Conservation (phyloP, 1,140 invertebrate species). For the Drosophila quadrilineata region DNA sequence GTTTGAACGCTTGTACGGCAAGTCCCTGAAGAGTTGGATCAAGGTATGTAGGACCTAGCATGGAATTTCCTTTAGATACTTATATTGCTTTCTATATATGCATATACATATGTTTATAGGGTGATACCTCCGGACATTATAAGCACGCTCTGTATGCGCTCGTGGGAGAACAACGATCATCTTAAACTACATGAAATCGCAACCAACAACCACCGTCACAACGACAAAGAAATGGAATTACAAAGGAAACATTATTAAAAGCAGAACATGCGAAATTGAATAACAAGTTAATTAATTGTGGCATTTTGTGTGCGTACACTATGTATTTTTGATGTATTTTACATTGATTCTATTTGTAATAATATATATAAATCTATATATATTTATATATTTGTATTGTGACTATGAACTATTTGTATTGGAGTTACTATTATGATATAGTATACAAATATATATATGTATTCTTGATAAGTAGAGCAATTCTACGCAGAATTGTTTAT, state of each 20-base stretch:
- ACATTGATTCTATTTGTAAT: no score
- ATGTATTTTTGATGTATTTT: conserved; percentile 28
- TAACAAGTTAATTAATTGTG: no score
- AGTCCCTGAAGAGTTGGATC: conserved; percentile 90
- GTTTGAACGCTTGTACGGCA: conserved; percentile 90
- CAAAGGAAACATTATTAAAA: conserved; percentile 1
- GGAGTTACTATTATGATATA: no score
- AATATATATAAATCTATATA: conserved; percentile 1
- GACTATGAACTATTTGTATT: conserved; percentile 21
- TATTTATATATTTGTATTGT: conserved; percentile 14
- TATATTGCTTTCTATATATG: neutral
- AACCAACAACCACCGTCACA: neutral
- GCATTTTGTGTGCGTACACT: no score
- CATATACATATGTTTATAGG: conserved; percentile 32
- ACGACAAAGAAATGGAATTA: neutral
- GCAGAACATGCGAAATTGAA: no score
- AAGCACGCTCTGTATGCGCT: conserved; percentile 80
- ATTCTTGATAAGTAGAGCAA: conserved; percentile 11
- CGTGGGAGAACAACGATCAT: conserved; percentile 78
- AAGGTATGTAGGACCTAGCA: conserved; percentile 83
- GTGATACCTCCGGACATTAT: conserved; percentile 80
- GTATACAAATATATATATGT: no score
- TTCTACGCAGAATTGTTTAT: conserved; percentile 9
- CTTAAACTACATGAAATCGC: no score
- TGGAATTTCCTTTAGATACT: neutral